Evolutionary conservation across 2,797 vertebrate species (phyloP).

Genomic region (Fistularia commersonii): DNA sequence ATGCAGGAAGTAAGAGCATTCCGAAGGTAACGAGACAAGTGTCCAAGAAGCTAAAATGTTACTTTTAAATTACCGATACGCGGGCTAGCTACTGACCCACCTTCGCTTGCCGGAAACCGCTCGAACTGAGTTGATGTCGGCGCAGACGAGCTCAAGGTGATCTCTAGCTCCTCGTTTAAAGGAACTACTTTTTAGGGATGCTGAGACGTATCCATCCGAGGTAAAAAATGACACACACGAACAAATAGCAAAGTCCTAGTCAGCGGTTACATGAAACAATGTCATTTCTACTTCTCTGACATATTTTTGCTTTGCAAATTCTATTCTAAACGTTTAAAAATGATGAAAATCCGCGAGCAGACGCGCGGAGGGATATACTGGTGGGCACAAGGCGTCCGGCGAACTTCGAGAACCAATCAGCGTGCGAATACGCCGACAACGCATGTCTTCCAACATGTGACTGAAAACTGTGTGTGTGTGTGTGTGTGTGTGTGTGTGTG

Average conservation of each 20-base stretch:
- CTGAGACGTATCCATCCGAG: constrained; percentile 64
- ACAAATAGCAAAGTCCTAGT: fast-evolving
- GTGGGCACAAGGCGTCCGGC: not conserved
- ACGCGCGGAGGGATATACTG: constrained; percentile 54
- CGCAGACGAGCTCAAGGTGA: constrained; percentile 68
- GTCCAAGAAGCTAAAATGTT: not conserved
- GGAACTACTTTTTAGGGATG: constrained; percentile 71
- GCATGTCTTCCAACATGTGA: constrained; percentile 51
- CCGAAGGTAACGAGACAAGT: not conserved
- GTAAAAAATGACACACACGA: not conserved
- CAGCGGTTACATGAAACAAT: fast-evolving
- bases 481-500: no score
- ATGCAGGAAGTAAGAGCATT: not conserved
- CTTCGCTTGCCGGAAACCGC: constrained; percentile 23
- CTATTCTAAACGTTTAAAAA: not conserved
- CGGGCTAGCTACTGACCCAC: constrained; percentile 34
- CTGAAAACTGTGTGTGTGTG: constrained; percentile 10
- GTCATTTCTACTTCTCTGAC: not conserved
- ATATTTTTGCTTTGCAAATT: not conserved
- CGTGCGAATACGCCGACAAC: constrained; percentile 9
- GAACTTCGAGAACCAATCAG: constrained; percentile 54
- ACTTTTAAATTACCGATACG: not conserved
- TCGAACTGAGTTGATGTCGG: constrained; percentile 26
- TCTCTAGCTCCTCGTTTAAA: constrained; percentile 21
- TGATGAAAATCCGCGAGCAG: not conserved